Evolutionary conservation across 2,113 vertebrate species (phyloP), one percentile per base, ranked within the genome.

Genomic region (Dipodomys stephensi): DNA sequence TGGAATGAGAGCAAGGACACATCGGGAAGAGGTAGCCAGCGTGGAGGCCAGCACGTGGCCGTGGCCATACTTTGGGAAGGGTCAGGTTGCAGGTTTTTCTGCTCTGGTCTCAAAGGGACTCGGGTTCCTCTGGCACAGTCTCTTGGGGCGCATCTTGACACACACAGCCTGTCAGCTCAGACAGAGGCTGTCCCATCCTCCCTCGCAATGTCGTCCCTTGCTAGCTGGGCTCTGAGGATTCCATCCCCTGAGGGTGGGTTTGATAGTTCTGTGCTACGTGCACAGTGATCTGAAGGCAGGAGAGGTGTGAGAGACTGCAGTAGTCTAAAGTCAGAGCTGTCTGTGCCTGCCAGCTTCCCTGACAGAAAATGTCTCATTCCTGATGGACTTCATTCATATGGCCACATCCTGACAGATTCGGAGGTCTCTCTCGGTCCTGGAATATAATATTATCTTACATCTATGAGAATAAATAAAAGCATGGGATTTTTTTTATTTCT

Each of bases 221-320:
- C 0, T 7, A 28, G 77, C 49, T n/a, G 7, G 7, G 39, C 49
- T 95, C 4, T 13, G 65, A 65, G 74, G 6, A 62, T 86, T 95
- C 89, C 64, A 6, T 15, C 76, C 60, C 46, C 68, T 10, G 11
- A 77, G 74, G 93, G 18, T 28, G 35, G 35, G 69, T 67, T 83
- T 32, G 76, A 90, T 60, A 84, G 80, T 81, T 89, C 69, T 60
- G 39, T 49, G 16, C 71, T 32, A 23, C 0, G 0, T 57, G 89
- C 68, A 35, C 39, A 28, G 32, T 25, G 64, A 89, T 83, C 94
- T 84, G 46, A 90, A 95, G 60, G 83, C 28, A 22, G 84, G 87
- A 49, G 76, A n/a, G 4, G 35, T 15, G 23, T 0, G 30, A 90
- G 53, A 62, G 65, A 46, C n/a, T 4, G 67, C 16, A 28, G 86